Evolutionary conservation across 2,888 invertebrate genomes (phyloP).

Genomic region (Limnephilus rhombicus): DNA sequence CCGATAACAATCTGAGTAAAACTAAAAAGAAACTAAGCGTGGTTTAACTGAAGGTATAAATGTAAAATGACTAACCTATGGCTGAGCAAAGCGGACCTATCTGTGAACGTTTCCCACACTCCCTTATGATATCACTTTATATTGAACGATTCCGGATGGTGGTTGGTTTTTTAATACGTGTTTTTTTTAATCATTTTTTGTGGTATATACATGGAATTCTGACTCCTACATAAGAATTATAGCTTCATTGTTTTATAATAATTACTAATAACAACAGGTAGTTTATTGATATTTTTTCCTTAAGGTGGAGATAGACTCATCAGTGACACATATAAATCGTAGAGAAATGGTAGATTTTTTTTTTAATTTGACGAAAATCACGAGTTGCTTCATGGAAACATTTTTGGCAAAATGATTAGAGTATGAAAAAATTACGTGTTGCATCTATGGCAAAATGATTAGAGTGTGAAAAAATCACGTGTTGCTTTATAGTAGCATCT

Average conservation of each 20-base stretch:
- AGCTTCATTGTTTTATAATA: not conserved
- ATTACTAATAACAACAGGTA: not conserved
- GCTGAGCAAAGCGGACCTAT: constrained; percentile 20
- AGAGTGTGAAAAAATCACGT: too few species aligned
- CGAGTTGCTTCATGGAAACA: too few species aligned
- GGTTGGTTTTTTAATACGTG: not conserved
- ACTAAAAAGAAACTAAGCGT: not conserved
- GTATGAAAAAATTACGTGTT: too few species aligned
- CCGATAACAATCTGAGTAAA: constrained; percentile 8
- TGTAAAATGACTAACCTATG: constrained; percentile 6
- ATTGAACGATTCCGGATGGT: constrained; percentile 48
- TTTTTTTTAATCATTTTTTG: not conserved
- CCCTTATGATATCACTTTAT: constrained; percentile 57
- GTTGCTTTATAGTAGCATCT: too few species aligned
- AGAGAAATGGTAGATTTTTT: not conserved
- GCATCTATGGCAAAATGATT: too few species aligned
- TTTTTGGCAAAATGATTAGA: too few species aligned
- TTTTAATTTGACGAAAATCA: too few species aligned
- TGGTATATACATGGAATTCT: not conserved
- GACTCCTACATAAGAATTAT: not conserved
- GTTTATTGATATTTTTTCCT: not conserved
- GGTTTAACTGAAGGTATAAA: not conserved
- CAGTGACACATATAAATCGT: not conserved
- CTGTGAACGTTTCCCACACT: constrained; percentile 59
- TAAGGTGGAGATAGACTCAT: too few species aligned